Evolutionary conservation across 2,113 vertebrate genomes (phyloP).

Genomic region (Larimichthys polyactis): DNA sequence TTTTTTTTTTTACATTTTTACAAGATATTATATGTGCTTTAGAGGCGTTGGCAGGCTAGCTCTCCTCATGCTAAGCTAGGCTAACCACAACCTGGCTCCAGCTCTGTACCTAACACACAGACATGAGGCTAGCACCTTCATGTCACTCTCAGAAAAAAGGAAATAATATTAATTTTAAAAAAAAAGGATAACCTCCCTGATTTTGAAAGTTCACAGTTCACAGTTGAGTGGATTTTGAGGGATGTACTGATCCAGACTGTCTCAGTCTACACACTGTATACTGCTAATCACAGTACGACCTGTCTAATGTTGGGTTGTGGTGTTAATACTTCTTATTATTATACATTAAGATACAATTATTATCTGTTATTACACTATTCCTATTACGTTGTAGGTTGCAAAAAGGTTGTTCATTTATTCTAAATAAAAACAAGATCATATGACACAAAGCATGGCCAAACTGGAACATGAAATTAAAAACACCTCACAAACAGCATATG

Average conservation of each 20-base stretch:
- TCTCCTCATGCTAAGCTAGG: slow-evolving; percentile 1
- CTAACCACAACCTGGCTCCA: background rate
- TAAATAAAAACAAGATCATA: background rate
- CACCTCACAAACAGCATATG: slow-evolving; percentile 8
- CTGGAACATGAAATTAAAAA: slow-evolving; percentile 4
- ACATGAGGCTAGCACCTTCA: background rate
- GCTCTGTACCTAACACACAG: background rate
- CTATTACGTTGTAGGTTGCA: background rate
- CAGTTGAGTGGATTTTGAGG: no score
- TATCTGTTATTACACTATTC: background rate
- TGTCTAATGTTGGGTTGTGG: background rate
- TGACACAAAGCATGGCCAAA: slow-evolving; percentile 8
- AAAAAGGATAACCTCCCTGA: background rate
- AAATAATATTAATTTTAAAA: background rate
- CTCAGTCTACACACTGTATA: background rate
- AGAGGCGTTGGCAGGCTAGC: background rate
- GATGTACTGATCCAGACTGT: background rate
- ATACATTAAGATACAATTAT: background rate
- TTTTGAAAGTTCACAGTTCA: background rate
- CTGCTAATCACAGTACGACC: background rate
- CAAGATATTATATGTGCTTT: background rate
- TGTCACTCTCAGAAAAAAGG: background rate
- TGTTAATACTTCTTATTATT: background rate
- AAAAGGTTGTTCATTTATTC: background rate
- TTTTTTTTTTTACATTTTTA: background rate